A percentile compares a stretch with the other conserved stretches of the same genome.
These are phyloP conservation scores for Trachelus stipa DNA, from an alignment of 2,888 invertebrate genomes.

Conservation along the genomic window DNA sequence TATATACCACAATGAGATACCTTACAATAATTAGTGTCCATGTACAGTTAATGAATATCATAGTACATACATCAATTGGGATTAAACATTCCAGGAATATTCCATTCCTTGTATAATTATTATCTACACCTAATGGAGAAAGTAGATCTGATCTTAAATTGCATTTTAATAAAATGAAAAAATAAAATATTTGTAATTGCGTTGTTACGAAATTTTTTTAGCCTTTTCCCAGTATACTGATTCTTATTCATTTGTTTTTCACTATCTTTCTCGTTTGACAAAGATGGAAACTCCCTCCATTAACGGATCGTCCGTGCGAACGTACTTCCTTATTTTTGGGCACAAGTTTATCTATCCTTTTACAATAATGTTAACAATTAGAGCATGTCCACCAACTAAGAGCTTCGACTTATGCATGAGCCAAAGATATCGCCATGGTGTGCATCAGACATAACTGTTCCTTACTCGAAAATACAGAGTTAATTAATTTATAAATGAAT, in stretches of 20 bases:
- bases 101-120: neutral
- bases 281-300: neutral
- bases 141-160: neutral
- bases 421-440: too few relatives aligned
- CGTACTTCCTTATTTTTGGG: neutral
- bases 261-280: neutral
- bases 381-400: neutral
- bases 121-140: neutral
- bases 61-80: conserved; percentile 14
- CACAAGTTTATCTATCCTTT: neutral
- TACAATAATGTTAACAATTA: neutral
- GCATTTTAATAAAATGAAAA: neutral
- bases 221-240: neutral
- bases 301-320: neutral
- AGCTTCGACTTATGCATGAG: neutral
- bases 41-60: conserved; percentile 11
- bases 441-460: too few relatives aligned
- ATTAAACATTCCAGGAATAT: conserved; percentile 3
- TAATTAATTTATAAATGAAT: neutral
- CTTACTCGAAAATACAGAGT: neutral
- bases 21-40: conserved; percentile 3
- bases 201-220: neutral
- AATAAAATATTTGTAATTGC: neutral
- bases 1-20: conserved; percentile 14
- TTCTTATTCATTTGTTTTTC: neutral